Evolutionary conservation across 2,797 vertebrate genomes (phyloP).

Genomic region (Amphiprion clarkii): DNA sequence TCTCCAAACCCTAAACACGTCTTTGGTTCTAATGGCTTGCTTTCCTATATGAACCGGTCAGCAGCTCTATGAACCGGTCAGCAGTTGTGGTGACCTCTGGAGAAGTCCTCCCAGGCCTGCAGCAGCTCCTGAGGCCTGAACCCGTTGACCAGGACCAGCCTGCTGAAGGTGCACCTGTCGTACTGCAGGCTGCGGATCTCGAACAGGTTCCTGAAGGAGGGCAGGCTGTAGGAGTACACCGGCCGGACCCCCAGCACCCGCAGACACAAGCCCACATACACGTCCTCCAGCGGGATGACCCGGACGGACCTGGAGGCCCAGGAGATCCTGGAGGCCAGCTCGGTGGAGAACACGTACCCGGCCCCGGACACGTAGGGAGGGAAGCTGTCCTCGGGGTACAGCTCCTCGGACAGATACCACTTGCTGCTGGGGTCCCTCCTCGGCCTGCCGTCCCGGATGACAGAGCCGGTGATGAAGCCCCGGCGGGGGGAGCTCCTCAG

Average conservation of each 20-base stretch:
- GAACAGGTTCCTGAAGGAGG: slow-evolving; percentile 82
- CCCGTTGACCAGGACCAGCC: slow-evolving; percentile 72
- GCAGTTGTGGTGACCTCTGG: slow-evolving; percentile 62
- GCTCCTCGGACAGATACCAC: slow-evolving; percentile 91
- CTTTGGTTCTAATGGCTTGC: slow-evolving; percentile 39
- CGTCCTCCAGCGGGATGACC: slow-evolving; percentile 93
- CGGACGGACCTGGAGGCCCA: slow-evolving; percentile 91
- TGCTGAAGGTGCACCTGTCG: slow-evolving; percentile 75
- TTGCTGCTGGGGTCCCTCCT: slow-evolving; percentile 89
- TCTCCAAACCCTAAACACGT: slow-evolving; percentile 7
- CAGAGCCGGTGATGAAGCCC: slow-evolving; percentile 84
- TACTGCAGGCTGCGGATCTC: slow-evolving; percentile 75
- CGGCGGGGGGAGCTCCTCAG: slow-evolving; percentile 29
- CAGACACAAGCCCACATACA: slow-evolving; percentile 95
- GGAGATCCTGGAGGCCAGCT: slow-evolving; percentile 92
- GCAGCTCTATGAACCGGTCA: slow-evolving; percentile 33
- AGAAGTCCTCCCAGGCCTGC: slow-evolving; percentile 80
- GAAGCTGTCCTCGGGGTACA: slow-evolving; percentile 90
- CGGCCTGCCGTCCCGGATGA: slow-evolving; percentile 92
- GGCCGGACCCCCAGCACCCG: slow-evolving; percentile 89
- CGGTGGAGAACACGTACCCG: slow-evolving; percentile 94
- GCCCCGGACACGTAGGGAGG: slow-evolving; percentile 95
- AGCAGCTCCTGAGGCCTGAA: slow-evolving; percentile 71
- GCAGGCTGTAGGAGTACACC: slow-evolving; percentile 88
- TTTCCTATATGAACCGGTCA: slow-evolving; percentile 23